Evolutionary conservation across 2,888 invertebrate genomes (phyloP), one percentile per base, ranked within the genome.

Genomic region (Scaeva pyrastri): DNA sequence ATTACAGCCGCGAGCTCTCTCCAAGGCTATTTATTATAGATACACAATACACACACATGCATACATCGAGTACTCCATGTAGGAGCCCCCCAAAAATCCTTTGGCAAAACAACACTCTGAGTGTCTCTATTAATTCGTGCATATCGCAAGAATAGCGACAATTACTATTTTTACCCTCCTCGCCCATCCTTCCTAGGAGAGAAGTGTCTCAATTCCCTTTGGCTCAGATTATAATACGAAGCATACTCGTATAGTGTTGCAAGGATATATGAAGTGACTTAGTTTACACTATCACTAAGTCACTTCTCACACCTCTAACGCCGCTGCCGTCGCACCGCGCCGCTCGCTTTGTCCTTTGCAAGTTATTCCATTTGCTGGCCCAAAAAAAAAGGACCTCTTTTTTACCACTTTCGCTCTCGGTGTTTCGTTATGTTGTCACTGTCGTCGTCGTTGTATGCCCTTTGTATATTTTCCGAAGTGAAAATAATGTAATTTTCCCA

Each of bases 401-500:
- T 62, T 70, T 48, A 64, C 70, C 74, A 81, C 80, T 70, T 68
- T 70, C 45, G 56, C 62, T 55, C 43, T 55, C 26, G 31, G 39
- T 58, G n/a, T 58, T 39, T 21, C 41, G 74, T 60, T 23, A 10
- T 55, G 62, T 52, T 26, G 43, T 36, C 31, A 14, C 45, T 45
- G 10, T 21, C 31, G 68, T 66, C 12, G 12, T 64, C 31, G 31
- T 31, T 31, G 62, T 62, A 41, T 52, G 58, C 76, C 76, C 77
- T 81, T 81, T 75, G 76, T 73, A 68, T 87, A 88, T 81, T 88
- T 88, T 75, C 68, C 88, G 75, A 88, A 88, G 88, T 88, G 88
- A 88, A 88, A 88, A 88, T 89, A 89, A 89, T 88, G 84, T 88
- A 89, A 88, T 89, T 88, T 88, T 89, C 81, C 88, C 74, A 88